Conservation (phyloP, 2,888 invertebrate species). For the Xylota segnis region DNA sequence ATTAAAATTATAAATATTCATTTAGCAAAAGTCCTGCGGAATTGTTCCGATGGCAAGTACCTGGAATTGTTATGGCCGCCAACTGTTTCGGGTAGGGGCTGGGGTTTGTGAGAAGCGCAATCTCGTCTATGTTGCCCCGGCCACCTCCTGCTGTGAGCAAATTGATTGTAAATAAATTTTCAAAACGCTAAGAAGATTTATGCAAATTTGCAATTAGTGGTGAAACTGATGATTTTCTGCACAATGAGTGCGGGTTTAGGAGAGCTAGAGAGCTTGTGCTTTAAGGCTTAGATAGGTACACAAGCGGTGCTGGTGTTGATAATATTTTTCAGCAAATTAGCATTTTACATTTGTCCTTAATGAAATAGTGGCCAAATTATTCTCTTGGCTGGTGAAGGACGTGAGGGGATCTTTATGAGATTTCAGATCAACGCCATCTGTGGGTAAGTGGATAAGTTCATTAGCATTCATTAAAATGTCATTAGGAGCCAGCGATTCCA, state of each 20-base stretch:
- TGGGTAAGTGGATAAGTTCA: background rate
- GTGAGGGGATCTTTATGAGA: slow-evolving; percentile 4
- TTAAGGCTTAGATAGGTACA: background rate
- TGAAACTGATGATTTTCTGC: slow-evolving; percentile 55
- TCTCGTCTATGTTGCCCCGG: background rate
- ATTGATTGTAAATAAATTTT: slow-evolving; percentile 73
- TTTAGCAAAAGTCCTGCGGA: slow-evolving; percentile 70
- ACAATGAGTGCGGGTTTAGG: slow-evolving; percentile 34
- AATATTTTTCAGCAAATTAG: slow-evolving; percentile 24
- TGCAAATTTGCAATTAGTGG: slow-evolving; percentile 66
- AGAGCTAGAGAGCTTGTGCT: slow-evolving; percentile 18
- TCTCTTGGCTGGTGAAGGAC: background rate
- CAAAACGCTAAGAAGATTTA: slow-evolving; percentile 47
- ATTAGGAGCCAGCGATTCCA: background rate
- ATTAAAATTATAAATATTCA: slow-evolving; percentile 77
- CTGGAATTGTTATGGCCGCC: slow-evolving; percentile 69
- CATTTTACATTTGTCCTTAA: slow-evolving; percentile 14
- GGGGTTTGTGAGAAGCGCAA: background rate
- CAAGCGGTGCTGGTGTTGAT: slow-evolving; percentile 9
- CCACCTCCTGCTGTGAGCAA: slow-evolving; percentile 24
- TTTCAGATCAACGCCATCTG: slow-evolving; percentile 18
- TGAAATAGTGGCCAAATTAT: slow-evolving; percentile 28
- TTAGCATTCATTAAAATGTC: slow-evolving; percentile 17
- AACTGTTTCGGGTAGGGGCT: slow-evolving; percentile 10
- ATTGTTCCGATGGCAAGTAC: slow-evolving; percentile 55